Evolutionary conservation across 1,140 invertebrate species (phyloP), one percentile per base, ranked within the genome.

Genomic region (Centruroides vittatus): DNA sequence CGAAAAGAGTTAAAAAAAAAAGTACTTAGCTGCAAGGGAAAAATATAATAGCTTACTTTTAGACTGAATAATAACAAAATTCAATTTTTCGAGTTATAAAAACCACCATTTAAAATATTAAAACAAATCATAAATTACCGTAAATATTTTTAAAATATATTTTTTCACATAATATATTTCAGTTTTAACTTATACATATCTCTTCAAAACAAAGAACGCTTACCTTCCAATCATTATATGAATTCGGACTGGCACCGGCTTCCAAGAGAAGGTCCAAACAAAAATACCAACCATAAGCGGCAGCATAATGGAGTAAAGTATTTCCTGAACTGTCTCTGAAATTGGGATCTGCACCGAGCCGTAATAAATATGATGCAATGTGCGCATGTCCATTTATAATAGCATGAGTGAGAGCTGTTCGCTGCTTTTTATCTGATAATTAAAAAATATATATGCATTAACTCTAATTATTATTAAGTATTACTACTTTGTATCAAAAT

Each of bases 211-310:
- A 41, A 41, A 41, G 8, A 50, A 56, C 41, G 35, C 65, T 61
- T 66, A 78, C 71, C 71, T 79, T 78, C 78, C 78, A 80, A 51
- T 75, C 72, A 69, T 80, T 81, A 34, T 68, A 59, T 35, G 68
- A 61, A 67, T 73, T 72, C 11, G 73, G 66, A 48, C 72, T 69
- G 7, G 75, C 76, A 11, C 76, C 78, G 55, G 75, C 73, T 63
- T 79, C 75, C 9, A 79, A 65, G 23, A 81, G 68, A 12, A 79
- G 63, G 57, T 78, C 73, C 11, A 78, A 66, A 59, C 73, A 75
- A 67, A 76, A 78, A 61, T 76, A 74, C 78, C 78, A 80, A 8
- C 79, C 79, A 72, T 80, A 81, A 0, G 78, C 79, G 62, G 73
- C 72, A 3, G 78, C 78, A 68, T 80, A 81, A 66, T 80, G 79